phyloP scores from a whole-genome alignment of 2,888 invertebrate species.

The Rotaria socialis region DNA sequence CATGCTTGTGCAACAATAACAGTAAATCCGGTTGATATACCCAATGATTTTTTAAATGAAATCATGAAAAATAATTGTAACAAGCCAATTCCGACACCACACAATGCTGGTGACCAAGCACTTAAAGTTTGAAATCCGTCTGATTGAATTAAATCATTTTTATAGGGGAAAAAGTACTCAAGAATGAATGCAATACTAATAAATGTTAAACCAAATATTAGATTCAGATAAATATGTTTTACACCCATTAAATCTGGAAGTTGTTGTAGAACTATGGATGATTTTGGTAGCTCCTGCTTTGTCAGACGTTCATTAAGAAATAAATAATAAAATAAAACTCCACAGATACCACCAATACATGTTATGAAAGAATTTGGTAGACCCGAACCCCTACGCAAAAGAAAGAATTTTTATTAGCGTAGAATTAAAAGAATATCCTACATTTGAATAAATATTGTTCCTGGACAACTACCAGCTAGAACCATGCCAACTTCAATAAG shows the following conservation, averaged over 20 bases:
- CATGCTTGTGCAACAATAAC: not conserved
- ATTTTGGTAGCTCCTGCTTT: not conserved
- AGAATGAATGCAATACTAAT: not conserved
- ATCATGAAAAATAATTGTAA: constrained; percentile 28
- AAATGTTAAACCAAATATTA: not conserved
- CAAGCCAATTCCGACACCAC: constrained; percentile 5
- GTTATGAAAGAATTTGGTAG: not conserved
- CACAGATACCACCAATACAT: not conserved
- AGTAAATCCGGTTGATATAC: not conserved
- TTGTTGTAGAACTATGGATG: not conserved
- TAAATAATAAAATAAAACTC: not conserved
- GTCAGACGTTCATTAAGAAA: not conserved
- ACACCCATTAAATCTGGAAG: not conserved
- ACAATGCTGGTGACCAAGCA: not conserved
- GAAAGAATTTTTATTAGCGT: no score
- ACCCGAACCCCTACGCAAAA: not conserved
- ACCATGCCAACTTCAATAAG: not conserved
- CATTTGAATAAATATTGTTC: constrained; percentile 1
- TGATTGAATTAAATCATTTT: not conserved
- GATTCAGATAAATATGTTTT: not conserved
- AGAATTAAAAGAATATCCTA: not conserved
- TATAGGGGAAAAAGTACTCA: not conserved
- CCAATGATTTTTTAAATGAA: not conserved
- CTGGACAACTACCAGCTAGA: not conserved
- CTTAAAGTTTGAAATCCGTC: not conserved